Conservation (phyloP, 2,888 invertebrate species). For the Conus canariensis region DNA sequence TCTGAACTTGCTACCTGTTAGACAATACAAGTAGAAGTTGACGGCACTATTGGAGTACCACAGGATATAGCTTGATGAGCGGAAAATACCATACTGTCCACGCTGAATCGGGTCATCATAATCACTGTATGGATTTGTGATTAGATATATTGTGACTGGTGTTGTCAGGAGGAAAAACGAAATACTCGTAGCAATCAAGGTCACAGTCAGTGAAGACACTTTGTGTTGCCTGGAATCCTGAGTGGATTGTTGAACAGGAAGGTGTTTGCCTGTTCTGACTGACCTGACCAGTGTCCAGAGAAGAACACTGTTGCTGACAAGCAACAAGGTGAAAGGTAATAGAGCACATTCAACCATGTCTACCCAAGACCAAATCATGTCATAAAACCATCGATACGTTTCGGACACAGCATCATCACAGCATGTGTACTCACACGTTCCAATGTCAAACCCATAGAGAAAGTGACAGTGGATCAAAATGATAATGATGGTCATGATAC, state of each 20-base stretch:
- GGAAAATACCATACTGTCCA: background rate
- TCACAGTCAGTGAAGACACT: background rate
- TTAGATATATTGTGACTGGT: background rate
- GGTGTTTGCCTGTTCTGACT: background rate
- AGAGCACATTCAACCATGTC: background rate
- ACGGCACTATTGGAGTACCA: background rate
- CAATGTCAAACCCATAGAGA: background rate
- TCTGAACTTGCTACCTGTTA: background rate
- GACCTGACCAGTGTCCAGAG: background rate
- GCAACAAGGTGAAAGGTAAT: background rate
- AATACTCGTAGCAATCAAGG: background rate
- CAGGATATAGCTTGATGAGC: background rate
- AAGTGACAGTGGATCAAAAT: background rate
- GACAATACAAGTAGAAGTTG: conserved; percentile 6
- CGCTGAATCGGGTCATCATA: too few species aligned
- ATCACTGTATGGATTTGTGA: too few species aligned
- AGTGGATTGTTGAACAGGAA: background rate
- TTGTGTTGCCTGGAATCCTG: background rate
- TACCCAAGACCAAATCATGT: background rate
- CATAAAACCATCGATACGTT: background rate
- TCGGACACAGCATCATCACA: background rate
- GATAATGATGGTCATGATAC: background rate
- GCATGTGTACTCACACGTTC: background rate
- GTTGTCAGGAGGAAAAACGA: background rate
- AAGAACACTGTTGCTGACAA: background rate